Conservation (phyloP, 2,797 vertebrate genomes). For the Orientallactaga sibirica region DNA sequence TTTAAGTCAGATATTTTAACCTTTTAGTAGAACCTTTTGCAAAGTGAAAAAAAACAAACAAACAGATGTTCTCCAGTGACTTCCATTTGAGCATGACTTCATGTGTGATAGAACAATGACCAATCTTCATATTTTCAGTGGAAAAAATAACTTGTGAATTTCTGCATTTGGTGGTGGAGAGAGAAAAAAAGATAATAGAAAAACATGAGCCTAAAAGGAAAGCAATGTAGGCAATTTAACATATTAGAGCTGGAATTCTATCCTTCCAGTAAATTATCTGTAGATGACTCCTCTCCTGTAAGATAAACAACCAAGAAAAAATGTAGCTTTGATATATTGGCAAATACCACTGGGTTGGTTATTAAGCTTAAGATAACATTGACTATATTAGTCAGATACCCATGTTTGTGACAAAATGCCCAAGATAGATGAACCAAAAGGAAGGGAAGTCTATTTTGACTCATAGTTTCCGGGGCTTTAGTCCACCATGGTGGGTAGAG, state of each 20-base stretch:
- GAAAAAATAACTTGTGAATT: background rate
- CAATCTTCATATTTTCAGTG: slow-evolving; percentile 22
- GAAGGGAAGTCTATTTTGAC: background rate
- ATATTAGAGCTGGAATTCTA: background rate
- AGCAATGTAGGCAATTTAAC: background rate
- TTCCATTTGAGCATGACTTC: background rate
- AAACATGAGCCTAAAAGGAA: slow-evolving; percentile 1
- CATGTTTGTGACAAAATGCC: background rate
- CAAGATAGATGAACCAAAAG: background rate
- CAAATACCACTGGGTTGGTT: background rate
- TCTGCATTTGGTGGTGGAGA: background rate
- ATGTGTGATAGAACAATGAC: background rate
- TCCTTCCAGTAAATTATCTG: background rate
- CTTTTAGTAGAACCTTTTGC: background rate
- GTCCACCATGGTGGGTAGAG: background rate
- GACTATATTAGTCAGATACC: background rate
- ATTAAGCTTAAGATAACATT: slow-evolving; percentile 1
- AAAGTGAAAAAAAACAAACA: slow-evolving; percentile 14
- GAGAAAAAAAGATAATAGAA: background rate
- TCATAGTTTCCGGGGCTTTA: background rate
- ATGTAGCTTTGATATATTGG: background rate
- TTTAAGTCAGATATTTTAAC: background rate
- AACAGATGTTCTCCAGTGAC: background rate
- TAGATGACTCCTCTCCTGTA: background rate
- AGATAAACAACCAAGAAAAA: background rate